Evolutionary conservation across 2,113 vertebrate genomes (phyloP), one percentile per base, ranked within the genome.

Genomic region (Raja brachyura): DNA sequence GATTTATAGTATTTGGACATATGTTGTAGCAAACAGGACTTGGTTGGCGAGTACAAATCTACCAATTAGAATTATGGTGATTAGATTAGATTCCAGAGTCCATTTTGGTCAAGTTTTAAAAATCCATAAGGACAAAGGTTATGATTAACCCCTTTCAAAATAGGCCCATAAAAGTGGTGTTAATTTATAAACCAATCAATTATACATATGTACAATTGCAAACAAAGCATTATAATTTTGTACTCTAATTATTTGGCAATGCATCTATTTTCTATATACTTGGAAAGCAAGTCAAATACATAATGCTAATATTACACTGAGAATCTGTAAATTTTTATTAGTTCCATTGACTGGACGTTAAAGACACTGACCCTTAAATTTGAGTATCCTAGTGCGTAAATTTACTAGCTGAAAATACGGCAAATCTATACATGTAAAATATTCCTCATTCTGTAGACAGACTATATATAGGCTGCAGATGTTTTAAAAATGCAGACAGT

Each of bases 141-240:
- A 83, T 48, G 28, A 77, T 85, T 54, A n/a, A 77, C 9, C 83
- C 25, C 56, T 86, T 61, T 61, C 25, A 25, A 86, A 86, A 56
- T 20, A 56, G 28, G 22, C 48, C 83, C 61, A 61, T 18, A 22
- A n/a, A 48, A 61, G 25, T 85, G 20, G 7, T 28, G 56, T 86
- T 61, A 25, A 28, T 86, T 61, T 61, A 86, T 56, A 86, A 86
- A 86, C 56, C 22, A 54, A 86, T 86, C 83, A 86, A 39, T 56
- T 86, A 39, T 61, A 61, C 5, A 85, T 59, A 22, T 59, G 9
- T 10, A 22, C 25, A 25, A 25, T 85, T 59, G 54, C 39, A 56
- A 25, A 56, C 39, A 56, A 4, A 2, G 10, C 11, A 18, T 85
- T 11, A 59, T 59, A 0, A 85, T 48, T 59, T 59, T 85, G 59